These are phyloP conservation scores for Tenodera sinensis DNA, from an alignment of 2,888 invertebrate species.

Conservation along the genomic window DNA sequence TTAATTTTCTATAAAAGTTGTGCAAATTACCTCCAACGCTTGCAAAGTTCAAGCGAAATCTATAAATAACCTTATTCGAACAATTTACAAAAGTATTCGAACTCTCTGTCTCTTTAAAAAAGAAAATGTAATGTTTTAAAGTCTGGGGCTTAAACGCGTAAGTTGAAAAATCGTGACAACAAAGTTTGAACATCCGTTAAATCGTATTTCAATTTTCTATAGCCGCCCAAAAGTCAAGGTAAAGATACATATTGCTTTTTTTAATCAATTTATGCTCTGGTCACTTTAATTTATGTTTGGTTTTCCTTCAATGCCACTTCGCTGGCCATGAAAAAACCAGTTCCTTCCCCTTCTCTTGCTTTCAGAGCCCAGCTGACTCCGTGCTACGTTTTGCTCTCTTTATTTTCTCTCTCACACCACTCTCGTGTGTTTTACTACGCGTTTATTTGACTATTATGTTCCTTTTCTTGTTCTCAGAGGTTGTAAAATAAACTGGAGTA, in stretches of 20 bases:
- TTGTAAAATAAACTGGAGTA: constrained; percentile 22
- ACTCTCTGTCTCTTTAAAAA: too few relatives aligned
- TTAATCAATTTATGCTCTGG: not conserved
- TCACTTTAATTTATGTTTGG: constrained; percentile 10
- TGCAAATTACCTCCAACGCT: too few relatives aligned
- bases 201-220: not conserved
- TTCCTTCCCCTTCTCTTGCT: not conserved
- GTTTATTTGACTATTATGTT: constrained; percentile 26
- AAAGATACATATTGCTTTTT: not conserved
- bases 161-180: too few relatives aligned
- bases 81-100: too few relatives aligned
- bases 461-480: constrained; percentile 16
- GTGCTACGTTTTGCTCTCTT: not conserved
- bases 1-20: too few relatives aligned
- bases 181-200: too few relatives aligned
- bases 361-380: not conserved
- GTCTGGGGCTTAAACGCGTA: too few relatives aligned
- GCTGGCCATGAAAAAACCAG: constrained; percentile 23
- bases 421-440: not conserved
- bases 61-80: too few relatives aligned
- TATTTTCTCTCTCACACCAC: not conserved
- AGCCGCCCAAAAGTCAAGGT: not conserved
- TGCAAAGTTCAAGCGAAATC: too few relatives aligned
- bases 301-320: constrained; percentile 24
- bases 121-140: too few relatives aligned